phyloP scores from a whole-genome alignment of 1,140 invertebrate genomes.

The Chrysoperla carnea region DNA sequence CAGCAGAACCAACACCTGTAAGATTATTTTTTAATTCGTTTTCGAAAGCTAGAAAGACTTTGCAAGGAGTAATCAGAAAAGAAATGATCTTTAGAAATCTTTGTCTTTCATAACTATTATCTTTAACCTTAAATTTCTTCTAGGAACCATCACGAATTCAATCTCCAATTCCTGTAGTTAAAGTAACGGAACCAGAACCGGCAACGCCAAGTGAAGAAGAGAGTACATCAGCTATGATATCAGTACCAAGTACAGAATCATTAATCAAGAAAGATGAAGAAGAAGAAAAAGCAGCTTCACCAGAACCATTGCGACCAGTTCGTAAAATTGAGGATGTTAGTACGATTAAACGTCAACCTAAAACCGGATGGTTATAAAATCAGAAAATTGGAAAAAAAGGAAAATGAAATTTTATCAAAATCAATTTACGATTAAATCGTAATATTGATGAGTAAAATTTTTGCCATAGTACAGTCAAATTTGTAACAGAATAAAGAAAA shows the following conservation, averaged over 20 bases:
- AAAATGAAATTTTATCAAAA: too few relatives aligned
- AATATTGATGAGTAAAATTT: too few relatives aligned
- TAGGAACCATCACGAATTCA: background rate
- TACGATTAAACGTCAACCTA: conserved; percentile 29
- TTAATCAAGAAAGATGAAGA: conserved; percentile 18
- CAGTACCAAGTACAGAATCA: conserved; percentile 25
- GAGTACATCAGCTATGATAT: background rate
- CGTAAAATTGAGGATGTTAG: conserved; percentile 27
- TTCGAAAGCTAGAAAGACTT: too few relatives aligned
- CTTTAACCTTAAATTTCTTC: background rate
- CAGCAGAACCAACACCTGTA: background rate
- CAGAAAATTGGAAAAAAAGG: too few relatives aligned
- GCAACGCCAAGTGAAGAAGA: background rate
- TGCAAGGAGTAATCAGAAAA: too few relatives aligned
- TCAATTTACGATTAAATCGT: too few relatives aligned
- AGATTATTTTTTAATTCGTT: too few relatives aligned
- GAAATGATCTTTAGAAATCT: too few relatives aligned
- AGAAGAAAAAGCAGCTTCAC: conserved; percentile 9
- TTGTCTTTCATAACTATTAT: too few relatives aligned
- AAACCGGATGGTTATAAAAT: conserved; percentile 30
- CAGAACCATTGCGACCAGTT: conserved; percentile 15
- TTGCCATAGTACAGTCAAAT: too few relatives aligned
- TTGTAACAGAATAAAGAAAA: too few relatives aligned
- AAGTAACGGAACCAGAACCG: conserved; percentile 3
- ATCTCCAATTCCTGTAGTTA: conserved; percentile 9